Evolutionary conservation across 2,113 vertebrate genomes (phyloP).

Genomic region (Vombatus ursinus): DNA sequence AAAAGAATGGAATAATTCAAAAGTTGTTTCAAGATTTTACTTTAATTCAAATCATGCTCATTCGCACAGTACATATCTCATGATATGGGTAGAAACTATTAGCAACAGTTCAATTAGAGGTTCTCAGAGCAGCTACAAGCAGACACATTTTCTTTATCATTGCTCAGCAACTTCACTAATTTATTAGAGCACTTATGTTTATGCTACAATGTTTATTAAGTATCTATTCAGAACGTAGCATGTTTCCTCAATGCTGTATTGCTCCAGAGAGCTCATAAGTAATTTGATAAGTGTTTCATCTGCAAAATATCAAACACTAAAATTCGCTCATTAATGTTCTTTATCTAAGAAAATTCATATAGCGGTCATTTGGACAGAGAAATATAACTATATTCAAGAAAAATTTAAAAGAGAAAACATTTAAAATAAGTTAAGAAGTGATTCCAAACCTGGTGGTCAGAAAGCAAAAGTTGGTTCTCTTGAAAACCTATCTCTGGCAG

Average conservation of each 20-base stretch:
- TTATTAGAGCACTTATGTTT: slow-evolving; percentile 28
- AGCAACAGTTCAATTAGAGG: not conserved
- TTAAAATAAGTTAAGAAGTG: slow-evolving; percentile 13
- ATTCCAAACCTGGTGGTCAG: slow-evolving; percentile 76
- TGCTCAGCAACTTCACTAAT: slow-evolving; percentile 20
- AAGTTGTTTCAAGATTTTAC: not conserved
- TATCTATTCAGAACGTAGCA: not conserved
- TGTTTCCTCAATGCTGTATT: slow-evolving; percentile 44
- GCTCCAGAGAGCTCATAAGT: slow-evolving; percentile 24
- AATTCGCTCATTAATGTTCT: slow-evolving; percentile 39
- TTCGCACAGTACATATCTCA: not conserved
- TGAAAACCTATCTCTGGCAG: slow-evolving; percentile 50
- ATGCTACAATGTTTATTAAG: not conserved
- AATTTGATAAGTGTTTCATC: slow-evolving; percentile 33
- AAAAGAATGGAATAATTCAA: slow-evolving; percentile 27
- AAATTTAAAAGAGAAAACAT: slow-evolving; percentile 49
- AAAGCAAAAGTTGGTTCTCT: slow-evolving; percentile 70
- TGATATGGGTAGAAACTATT: not conserved
- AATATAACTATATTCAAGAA: slow-evolving; percentile 35
- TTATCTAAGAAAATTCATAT: slow-evolving; percentile 40
- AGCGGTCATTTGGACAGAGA: slow-evolving; percentile 34
- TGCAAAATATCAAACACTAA: slow-evolving; percentile 35
- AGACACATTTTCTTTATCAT: not conserved
- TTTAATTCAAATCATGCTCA: slow-evolving; percentile 33
- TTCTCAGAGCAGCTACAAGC: not conserved